Evolutionary conservation across 2,888 invertebrate genomes (phyloP), one percentile per base, ranked within the genome.

Genomic region (Cheilosia scutellata): DNA sequence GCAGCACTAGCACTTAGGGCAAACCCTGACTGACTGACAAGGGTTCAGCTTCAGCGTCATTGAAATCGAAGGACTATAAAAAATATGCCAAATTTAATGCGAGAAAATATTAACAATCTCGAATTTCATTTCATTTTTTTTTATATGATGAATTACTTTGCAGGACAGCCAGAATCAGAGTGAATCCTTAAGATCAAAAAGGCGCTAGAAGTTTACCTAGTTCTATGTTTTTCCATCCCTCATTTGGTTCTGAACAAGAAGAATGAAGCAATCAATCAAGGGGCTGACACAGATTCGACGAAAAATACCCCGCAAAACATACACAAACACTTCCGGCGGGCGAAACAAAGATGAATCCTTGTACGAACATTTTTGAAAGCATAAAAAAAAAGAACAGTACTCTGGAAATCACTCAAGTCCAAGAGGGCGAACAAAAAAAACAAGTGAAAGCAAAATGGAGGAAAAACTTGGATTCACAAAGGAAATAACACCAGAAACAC

Each of bases 181-280:
- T 16, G 57, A 65, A 44, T 49, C 51, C 47, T 57, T 42, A 37
- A 78, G 68, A 79, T 83, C 78, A 83, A 78, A 78, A 78, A 78
- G 72, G 62, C 82, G 33, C 47, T 37, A 33, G 20, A 37, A 60
- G 65, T 40, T 66, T 60, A 42, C 66, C 66, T 66, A 42, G 77
- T 72, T 77, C 65, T 25, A 51, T 62, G 29, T 31, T 49, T 57
- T 65, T 37, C 29, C 2, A 6, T n/a, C 62, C 13, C 16, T 55
- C 27, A 20, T 33, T 13, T 25, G n/a, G 37, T 25, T 49, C 37
- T 20, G 58, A 37, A 63, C 27, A 76, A 68, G 72, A 82, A 82
- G 51, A 78, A 83, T 65, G 55, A 29, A 62, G 62, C 63, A 78
- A 83, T 83, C 83, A 78, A 79, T 79, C 83, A 83, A 68, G 33